Evolutionary conservation across 1,140 invertebrate species (phyloP).

Genomic region (Aricia agestis): DNA sequence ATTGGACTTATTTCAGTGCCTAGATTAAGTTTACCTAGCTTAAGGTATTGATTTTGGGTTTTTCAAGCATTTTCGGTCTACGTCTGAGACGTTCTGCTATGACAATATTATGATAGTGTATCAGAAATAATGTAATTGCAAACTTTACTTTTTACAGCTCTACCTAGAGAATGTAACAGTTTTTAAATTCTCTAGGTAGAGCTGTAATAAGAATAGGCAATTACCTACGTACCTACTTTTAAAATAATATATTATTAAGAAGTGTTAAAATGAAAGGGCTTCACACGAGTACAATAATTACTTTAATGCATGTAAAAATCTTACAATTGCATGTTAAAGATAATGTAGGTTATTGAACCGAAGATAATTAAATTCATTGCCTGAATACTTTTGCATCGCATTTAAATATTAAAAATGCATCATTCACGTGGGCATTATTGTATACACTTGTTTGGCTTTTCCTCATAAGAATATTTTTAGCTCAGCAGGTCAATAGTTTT

Average conservation of each 20-base stretch:
- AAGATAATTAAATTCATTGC: not conserved
- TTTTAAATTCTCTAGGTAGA: no score
- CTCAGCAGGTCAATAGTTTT: constrained; percentile 6
- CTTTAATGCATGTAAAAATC: constrained; percentile 6
- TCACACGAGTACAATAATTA: not conserved
- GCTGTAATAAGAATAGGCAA: not conserved
- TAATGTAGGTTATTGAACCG: constrained; percentile 11
- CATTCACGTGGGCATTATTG: not conserved
- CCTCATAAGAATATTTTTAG: not conserved
- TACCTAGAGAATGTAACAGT: no score
- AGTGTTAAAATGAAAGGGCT: not conserved
- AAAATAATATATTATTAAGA: not conserved
- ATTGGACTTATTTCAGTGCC: no score
- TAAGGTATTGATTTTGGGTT: no score
- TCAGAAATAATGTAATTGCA: no score
- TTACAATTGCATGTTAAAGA: not conserved
- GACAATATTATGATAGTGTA: no score
- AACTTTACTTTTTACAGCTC: no score
- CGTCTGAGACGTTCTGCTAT: no score
- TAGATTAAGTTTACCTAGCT: no score
- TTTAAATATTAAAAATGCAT: constrained; percentile 2
- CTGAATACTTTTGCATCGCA: constrained; percentile 8
- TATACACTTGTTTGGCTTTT: not conserved
- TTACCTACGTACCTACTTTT: not conserved
- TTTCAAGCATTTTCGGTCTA: no score